Conservation (phyloP, 2,113 vertebrate genomes). For the Polyodon spathula region DNA sequence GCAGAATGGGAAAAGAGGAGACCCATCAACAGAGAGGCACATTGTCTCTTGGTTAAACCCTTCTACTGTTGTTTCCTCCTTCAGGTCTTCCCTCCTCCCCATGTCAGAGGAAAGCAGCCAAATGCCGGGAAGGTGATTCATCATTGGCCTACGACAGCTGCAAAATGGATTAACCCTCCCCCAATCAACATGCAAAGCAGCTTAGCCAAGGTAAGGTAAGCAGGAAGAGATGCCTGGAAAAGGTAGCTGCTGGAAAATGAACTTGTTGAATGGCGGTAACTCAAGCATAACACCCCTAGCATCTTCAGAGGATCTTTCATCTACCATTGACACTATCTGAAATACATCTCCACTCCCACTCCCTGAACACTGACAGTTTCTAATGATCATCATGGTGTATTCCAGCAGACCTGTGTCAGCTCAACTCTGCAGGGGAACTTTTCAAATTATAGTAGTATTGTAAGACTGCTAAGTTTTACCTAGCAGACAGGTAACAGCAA, state of each 20-base stretch:
- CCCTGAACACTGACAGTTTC: conserved; percentile 51
- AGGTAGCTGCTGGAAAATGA: conserved; percentile 38
- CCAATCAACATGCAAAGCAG: conserved; percentile 65
- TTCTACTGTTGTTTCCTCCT: conserved; percentile 70
- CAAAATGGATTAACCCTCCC: conserved; percentile 69
- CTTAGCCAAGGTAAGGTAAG: conserved; percentile 38
- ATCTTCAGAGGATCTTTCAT: conserved; percentile 36
- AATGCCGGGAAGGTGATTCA: conserved; percentile 77
- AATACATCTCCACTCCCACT: conserved; percentile 52
- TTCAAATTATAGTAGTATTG: no score
- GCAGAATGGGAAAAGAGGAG: conserved; percentile 57
- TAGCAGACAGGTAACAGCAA: no score
- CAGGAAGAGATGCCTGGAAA: conserved; percentile 41
- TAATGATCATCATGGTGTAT: conserved; percentile 52
- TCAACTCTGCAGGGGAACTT: conserved; percentile 28
- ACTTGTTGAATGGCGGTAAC: conserved; percentile 28
- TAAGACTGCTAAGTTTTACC: no score
- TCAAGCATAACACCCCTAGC: conserved; percentile 30
- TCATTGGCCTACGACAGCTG: conserved; percentile 73
- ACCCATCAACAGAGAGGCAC: conserved; percentile 53
- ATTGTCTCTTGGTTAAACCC: conserved; percentile 72
- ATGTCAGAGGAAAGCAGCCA: conserved; percentile 54
- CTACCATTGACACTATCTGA: conserved; percentile 35
- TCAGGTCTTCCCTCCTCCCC: conserved; percentile 63
- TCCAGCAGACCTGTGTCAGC: conserved; percentile 42